These are phyloP conservation scores for Paramormyrops hopkinsi DNA, from an alignment of 2,797 vertebrate species.

Conservation along the genomic window DNA sequence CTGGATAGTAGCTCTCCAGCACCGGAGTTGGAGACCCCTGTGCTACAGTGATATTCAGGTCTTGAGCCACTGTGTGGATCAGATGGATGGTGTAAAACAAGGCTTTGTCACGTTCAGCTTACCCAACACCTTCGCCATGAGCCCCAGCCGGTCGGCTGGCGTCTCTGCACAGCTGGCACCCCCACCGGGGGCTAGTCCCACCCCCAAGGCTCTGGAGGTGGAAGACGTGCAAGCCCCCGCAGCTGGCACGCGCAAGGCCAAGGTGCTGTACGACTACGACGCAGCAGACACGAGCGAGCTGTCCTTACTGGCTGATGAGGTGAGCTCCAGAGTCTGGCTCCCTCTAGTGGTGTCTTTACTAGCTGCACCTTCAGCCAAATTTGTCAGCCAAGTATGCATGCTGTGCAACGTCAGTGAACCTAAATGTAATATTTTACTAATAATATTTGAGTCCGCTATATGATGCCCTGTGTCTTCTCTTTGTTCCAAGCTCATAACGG, in stretches of 20 bases:
- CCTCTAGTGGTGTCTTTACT: neutral
- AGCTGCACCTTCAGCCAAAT: neutral
- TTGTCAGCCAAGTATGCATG: neutral
- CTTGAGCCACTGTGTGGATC: neutral
- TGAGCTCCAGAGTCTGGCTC: slow-evolving; percentile 39
- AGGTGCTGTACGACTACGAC: slow-evolving; percentile 92
- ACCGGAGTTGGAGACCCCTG: too few species aligned
- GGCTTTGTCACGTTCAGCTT: slow-evolving; percentile 48
- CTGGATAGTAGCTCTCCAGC: too few species aligned
- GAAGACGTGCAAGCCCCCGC: slow-evolving; percentile 71
- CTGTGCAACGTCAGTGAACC: neutral
- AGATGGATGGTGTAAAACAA: neutral
- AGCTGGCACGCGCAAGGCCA: slow-evolving; percentile 83
- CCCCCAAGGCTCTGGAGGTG: slow-evolving; percentile 52
- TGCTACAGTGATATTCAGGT: neutral
- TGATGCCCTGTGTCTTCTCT: neutral
- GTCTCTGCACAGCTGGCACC: slow-evolving; percentile 46
- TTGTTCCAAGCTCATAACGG: slow-evolving; percentile 77
- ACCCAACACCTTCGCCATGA: slow-evolving; percentile 63
- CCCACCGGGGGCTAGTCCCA: slow-evolving; percentile 32
- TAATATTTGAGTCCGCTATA: neutral
- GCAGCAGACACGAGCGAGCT: slow-evolving; percentile 84
- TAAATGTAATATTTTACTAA: neutral
- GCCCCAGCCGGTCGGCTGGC: slow-evolving; percentile 54
- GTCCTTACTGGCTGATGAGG: slow-evolving; percentile 89